phyloP scores from a whole-genome alignment of 2,888 invertebrate species.

The Temnothorax rugatulus region DNA sequence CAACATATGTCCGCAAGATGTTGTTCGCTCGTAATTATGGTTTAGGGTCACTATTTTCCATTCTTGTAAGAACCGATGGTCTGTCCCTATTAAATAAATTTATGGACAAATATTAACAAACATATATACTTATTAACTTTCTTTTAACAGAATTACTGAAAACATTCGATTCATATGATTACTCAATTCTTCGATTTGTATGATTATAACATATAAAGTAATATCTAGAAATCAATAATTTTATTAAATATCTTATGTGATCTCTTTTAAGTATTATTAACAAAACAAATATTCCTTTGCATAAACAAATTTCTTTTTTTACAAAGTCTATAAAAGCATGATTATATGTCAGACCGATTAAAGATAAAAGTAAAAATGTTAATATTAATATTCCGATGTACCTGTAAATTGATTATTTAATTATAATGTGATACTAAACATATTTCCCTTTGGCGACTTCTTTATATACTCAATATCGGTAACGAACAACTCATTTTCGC shows the following conservation, averaged over 20 bases:
- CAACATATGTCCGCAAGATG: conserved; percentile 73
- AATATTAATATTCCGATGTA: neutral
- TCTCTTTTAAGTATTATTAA: neutral
- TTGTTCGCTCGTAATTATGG: conserved; percentile 58
- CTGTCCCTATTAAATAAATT: neutral
- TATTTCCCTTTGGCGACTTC: neutral
- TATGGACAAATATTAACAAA: too few relatives aligned
- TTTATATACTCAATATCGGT: conserved; percentile 4
- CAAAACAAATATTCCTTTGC: neutral
- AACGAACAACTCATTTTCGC: conserved; percentile 10
- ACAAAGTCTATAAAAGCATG: neutral
- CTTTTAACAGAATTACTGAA: neutral
- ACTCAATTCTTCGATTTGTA: neutral
- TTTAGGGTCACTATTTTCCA: conserved; percentile 22
- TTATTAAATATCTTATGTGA: neutral
- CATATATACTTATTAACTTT: neutral
- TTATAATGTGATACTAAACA: neutral
- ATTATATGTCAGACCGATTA: neutral
- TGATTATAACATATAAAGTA: neutral
- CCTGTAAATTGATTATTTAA: neutral
- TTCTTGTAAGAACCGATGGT: neutral
- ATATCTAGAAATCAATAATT: neutral
- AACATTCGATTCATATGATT: neutral
- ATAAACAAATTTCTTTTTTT: neutral
- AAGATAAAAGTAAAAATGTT: neutral